phyloP scores from a whole-genome alignment of 2,113 vertebrate genomes.

The Elephantulus edwardii region DNA sequence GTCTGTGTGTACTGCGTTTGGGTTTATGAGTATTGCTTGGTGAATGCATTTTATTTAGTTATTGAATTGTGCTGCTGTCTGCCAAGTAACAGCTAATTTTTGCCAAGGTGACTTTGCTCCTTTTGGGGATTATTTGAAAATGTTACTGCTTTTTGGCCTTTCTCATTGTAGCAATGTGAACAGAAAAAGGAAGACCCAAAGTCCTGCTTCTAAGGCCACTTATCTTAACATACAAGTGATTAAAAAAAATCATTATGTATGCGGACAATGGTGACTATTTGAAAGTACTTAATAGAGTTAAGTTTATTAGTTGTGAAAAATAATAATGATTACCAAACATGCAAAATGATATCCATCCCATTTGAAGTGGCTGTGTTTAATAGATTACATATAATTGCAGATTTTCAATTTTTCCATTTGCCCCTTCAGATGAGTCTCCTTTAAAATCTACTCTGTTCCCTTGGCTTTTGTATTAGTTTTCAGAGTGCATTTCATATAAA shows the following conservation, averaged over 20 bases:
- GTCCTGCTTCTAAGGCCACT: background rate
- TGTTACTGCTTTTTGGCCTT: background rate
- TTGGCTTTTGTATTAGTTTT: conserved; percentile 21
- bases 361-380: conserved; percentile 40
- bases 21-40: background rate
- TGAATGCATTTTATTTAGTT: background rate
- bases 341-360: background rate
- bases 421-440: background rate
- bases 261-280: background rate
- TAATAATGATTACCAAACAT: background rate
- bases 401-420: background rate
- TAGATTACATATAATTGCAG: background rate
- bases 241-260: background rate
- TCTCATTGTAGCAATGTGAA: conserved; percentile 39
- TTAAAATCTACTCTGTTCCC: background rate
- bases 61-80: background rate
- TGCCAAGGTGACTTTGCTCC: background rate
- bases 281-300: conserved; percentile 27
- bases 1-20: background rate
- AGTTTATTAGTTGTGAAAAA: conserved; percentile 34
- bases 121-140: conserved; percentile 16
- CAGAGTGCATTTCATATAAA: background rate
- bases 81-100: background rate
- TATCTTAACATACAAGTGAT: background rate
- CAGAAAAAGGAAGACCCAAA: background rate